phyloP scores from a whole-genome alignment of 2,113 vertebrate genomes.

The Rallus limicola region DNA sequence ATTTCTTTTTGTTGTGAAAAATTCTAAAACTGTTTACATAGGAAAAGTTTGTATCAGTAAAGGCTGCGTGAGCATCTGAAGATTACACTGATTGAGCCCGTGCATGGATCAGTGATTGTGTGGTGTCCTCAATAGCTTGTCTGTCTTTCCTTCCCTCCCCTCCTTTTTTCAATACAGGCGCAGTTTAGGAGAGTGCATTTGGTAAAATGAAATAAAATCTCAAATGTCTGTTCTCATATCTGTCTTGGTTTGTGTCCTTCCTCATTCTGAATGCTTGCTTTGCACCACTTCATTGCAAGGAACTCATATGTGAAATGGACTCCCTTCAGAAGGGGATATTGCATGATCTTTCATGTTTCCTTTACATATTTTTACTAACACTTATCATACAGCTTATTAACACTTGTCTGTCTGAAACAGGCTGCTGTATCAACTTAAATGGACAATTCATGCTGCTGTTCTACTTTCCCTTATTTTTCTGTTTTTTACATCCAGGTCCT shows the following conservation, averaged over 20 bases:
- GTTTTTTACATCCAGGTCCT: slow-evolving; percentile 79
- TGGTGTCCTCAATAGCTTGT: slow-evolving; percentile 75
- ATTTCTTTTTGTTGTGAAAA: slow-evolving; percentile 65
- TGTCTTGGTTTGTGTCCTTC: slow-evolving; percentile 75
- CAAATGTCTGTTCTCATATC: slow-evolving; percentile 75
- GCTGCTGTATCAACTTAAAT: slow-evolving; percentile 74
- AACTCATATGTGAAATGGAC: slow-evolving; percentile 81
- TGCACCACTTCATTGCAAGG: slow-evolving; percentile 81
- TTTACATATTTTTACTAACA: slow-evolving; percentile 83
- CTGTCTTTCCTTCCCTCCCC: slow-evolving; percentile 74
- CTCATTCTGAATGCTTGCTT: slow-evolving; percentile 82
- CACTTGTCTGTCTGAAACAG: slow-evolving; percentile 82
- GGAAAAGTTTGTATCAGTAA: slow-evolving; percentile 73
- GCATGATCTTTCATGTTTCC: slow-evolving; percentile 82
- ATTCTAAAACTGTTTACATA: slow-evolving; percentile 48
- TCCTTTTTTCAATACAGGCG: slow-evolving; percentile 80
- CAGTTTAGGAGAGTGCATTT: slow-evolving; percentile 80
- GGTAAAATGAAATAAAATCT: slow-evolving; percentile 77
- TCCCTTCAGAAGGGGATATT: slow-evolving; percentile 82
- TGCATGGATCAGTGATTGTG: slow-evolving; percentile 82
- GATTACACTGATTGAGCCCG: slow-evolving; percentile 74
- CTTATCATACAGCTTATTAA: slow-evolving; percentile 88
- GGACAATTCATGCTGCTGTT: slow-evolving; percentile 32
- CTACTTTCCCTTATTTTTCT: slow-evolving; percentile 69
- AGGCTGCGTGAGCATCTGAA: slow-evolving; percentile 73